Conservation (phyloP, 1,140 invertebrate species). For the Eurytemora carolleeae region DNA sequence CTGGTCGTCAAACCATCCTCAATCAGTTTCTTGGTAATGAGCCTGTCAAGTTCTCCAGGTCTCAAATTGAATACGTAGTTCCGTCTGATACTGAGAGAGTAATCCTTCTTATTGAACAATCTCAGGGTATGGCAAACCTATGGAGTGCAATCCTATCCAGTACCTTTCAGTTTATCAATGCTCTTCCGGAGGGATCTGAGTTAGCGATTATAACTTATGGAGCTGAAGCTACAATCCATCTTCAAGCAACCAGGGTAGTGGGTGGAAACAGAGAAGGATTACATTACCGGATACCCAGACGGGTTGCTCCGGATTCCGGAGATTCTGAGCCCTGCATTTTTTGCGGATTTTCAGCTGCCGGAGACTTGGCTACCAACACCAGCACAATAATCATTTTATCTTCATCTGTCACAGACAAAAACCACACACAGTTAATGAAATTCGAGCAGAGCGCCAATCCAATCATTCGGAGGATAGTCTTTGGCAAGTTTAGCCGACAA, state of each 20-base stretch:
- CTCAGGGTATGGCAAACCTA: not conserved
- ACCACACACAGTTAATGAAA: not conserved
- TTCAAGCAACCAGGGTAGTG: constrained; percentile 1
- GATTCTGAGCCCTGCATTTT: not conserved
- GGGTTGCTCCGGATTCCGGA: not conserved
- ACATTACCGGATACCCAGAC: constrained; percentile 9
- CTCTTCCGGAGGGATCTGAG: constrained; percentile 2
- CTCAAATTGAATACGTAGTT: not conserved
- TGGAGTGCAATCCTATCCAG: constrained; percentile 3
- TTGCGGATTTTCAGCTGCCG: not conserved
- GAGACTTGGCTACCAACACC: not conserved
- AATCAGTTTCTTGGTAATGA: not conserved
- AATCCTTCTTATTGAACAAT: not conserved
- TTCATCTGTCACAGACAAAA: not conserved
- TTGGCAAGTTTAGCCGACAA: not conserved
- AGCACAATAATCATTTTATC: not conserved
- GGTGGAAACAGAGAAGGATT: constrained; percentile 3
- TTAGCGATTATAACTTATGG: constrained; percentile 9
- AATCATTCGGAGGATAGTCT: not conserved
- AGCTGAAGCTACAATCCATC: constrained; percentile 2
- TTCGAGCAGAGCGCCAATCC: not conserved
- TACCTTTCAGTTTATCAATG: constrained; percentile 7
- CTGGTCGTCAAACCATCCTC: constrained; percentile 15
- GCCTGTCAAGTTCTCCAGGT: not conserved
- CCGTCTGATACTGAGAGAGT: not conserved